phyloP scores from a whole-genome alignment of 2,888 invertebrate genomes.

The Tribolium freemani region DNA sequence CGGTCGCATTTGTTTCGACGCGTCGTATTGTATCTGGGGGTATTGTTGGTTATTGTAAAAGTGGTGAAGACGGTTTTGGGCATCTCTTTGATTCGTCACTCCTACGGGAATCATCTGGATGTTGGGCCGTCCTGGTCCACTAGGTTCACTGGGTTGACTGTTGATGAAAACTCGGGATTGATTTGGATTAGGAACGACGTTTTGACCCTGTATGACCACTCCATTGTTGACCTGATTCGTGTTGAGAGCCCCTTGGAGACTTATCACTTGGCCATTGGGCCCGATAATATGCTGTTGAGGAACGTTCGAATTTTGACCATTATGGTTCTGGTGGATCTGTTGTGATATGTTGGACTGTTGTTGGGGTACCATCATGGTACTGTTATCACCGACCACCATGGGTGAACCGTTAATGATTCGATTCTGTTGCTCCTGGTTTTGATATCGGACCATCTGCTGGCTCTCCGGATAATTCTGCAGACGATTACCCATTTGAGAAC shows the following conservation, averaged over 20 bases:
- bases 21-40: slow-evolving; percentile 63
- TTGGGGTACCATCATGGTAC: slow-evolving; percentile 60
- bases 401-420: slow-evolving; percentile 58
- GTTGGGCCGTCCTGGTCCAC: slow-evolving; percentile 65
- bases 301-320: slow-evolving; percentile 49
- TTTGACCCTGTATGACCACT: slow-evolving; percentile 59
- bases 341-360: slow-evolving; percentile 50
- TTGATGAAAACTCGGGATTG: slow-evolving; percentile 64
- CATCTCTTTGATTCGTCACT: slow-evolving; percentile 55
- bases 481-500: slow-evolving; percentile 54
- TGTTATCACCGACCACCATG: slow-evolving; percentile 57
- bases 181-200: slow-evolving; percentile 53
- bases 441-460: slow-evolving; percentile 59
- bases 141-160: slow-evolving; percentile 63
- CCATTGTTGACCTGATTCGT: slow-evolving; percentile 48
- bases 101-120: slow-evolving; percentile 62
- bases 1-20: slow-evolving; percentile 59
- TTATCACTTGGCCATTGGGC: slow-evolving; percentile 74
- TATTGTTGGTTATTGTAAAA: slow-evolving; percentile 52
- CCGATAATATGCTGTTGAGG: slow-evolving; percentile 68
- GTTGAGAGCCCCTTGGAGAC: slow-evolving; percentile 69
- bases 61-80: slow-evolving; percentile 52
- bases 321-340: slow-evolving; percentile 53
- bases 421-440: slow-evolving; percentile 47
- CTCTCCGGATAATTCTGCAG: slow-evolving; percentile 58